phyloP scores from a whole-genome alignment of 2,888 invertebrate species.

The Cryptosula pallasiana region DNA sequence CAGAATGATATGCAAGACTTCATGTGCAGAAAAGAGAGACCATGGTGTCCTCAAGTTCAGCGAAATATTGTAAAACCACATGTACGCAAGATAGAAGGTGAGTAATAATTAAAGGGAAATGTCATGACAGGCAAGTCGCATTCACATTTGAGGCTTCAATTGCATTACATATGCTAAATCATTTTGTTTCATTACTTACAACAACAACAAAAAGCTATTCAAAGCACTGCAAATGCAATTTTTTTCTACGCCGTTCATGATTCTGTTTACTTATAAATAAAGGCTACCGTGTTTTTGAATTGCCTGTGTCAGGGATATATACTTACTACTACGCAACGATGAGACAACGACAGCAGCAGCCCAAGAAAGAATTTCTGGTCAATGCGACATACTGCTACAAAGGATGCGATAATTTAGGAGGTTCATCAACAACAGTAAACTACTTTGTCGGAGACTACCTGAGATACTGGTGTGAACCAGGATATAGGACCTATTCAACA shows the following conservation, averaged over 20 bases:
- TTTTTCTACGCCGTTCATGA: too few species aligned
- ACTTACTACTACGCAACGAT: constrained; percentile 17
- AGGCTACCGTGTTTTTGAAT: not conserved
- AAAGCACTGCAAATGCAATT: too few species aligned
- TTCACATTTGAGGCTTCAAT: too few species aligned
- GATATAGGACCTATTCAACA: not conserved
- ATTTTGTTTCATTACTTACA: too few species aligned
- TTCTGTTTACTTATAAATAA: not conserved
- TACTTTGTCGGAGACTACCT: not conserved
- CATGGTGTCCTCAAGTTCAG: not conserved
- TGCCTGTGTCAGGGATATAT: not conserved
- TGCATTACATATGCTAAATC: too few species aligned
- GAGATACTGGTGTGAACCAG: not conserved
- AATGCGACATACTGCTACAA: constrained; percentile 7
- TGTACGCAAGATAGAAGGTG: constrained; percentile 15
- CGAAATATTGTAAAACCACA: not conserved
- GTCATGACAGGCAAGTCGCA: too few species aligned
- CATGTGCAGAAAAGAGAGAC: constrained; percentile 1
- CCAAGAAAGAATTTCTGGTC: not conserved
- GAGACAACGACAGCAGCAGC: constrained; percentile 14
- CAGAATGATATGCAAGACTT: constrained; percentile 20
- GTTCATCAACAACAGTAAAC: not conserved
- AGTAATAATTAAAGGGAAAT: too few species aligned
- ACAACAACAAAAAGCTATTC: too few species aligned
- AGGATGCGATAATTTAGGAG: not conserved